Evolutionary conservation across 2,113 vertebrate species (phyloP).

Genomic region (Myotis lucifugus): DNA sequence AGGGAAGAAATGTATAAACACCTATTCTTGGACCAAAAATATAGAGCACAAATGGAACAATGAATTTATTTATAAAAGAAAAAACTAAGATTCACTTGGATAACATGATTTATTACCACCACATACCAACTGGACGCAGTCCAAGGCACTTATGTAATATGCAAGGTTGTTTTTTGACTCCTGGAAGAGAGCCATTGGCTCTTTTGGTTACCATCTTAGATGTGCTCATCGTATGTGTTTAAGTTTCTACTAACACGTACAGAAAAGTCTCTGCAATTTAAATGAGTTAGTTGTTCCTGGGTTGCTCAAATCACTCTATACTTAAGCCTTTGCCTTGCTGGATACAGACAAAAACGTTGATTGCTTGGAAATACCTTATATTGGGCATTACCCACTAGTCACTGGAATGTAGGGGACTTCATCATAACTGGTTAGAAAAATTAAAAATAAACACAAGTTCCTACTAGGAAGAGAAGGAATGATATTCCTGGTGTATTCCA

Average conservation of each 20-base stretch:
- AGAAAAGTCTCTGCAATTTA: constrained; percentile 8
- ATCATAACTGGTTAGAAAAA: not conserved
- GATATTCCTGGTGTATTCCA: not conserved
- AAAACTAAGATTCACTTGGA: not conserved
- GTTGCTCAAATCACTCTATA: not conserved
- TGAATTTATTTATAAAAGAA: not conserved
- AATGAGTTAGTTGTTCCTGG: not conserved
- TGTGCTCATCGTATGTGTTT: not conserved
- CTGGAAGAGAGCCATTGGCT: not conserved
- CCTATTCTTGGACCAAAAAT: not conserved
- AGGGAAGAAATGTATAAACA: not conserved
- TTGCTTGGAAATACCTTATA: not conserved
- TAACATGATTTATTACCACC: not conserved
- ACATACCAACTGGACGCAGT: not conserved
- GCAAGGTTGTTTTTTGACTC: not conserved
- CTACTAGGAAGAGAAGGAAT: not conserved
- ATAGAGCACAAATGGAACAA: not conserved
- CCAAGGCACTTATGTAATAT: not conserved
- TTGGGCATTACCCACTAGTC: not conserved
- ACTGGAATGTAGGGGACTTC: not conserved
- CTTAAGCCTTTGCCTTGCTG: not conserved
- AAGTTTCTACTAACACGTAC: not conserved
- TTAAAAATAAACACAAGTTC: not conserved
- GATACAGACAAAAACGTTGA: not conserved
- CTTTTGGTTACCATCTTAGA: not conserved